Evolutionary conservation across 2,113 vertebrate genomes (phyloP).

Genomic region (Tachuris rubrigastra): DNA sequence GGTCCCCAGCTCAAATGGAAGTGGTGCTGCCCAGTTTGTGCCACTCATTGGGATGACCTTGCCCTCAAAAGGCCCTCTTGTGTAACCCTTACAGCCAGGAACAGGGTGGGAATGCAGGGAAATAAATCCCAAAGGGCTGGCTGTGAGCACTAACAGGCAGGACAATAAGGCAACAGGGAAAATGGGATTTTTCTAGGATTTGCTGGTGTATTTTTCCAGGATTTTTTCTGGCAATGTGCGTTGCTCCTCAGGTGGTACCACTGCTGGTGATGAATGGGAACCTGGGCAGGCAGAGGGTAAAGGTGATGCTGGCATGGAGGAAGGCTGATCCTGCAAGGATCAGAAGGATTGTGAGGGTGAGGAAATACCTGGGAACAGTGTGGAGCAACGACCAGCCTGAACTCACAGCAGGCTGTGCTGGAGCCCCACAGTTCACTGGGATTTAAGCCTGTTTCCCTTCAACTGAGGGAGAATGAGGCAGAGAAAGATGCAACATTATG

Average conservation of each 20-base stretch:
- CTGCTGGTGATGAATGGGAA: not conserved
- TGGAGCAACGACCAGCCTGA: not conserved
- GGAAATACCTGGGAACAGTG: not conserved
- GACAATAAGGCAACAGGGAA: not conserved
- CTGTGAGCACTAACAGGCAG: accelerated
- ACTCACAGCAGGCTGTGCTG: not conserved
- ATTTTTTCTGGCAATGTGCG: not conserved
- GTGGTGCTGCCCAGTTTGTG: not conserved
- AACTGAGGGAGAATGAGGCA: not conserved
- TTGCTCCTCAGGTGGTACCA: not conserved
- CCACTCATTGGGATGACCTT: not conserved
- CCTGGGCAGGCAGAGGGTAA: not conserved
- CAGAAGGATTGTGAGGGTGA: not conserved
- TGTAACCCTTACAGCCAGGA: not conserved
- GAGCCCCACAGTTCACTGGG: too few species aligned
- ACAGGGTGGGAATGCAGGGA: accelerated
- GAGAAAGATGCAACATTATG: not conserved
- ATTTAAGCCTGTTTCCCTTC: not conserved
- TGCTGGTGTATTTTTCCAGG: not conserved
- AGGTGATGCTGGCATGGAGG: not conserved
- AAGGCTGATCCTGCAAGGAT: not conserved
- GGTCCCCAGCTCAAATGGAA: not conserved
- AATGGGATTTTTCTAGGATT: not conserved
- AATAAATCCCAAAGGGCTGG: not conserved
- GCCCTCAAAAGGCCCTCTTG: constrained; percentile 50